These are phyloP conservation scores for Sebastes hubbsi DNA, from an alignment of 2,797 vertebrate genomes.

Conservation along the genomic window DNA sequence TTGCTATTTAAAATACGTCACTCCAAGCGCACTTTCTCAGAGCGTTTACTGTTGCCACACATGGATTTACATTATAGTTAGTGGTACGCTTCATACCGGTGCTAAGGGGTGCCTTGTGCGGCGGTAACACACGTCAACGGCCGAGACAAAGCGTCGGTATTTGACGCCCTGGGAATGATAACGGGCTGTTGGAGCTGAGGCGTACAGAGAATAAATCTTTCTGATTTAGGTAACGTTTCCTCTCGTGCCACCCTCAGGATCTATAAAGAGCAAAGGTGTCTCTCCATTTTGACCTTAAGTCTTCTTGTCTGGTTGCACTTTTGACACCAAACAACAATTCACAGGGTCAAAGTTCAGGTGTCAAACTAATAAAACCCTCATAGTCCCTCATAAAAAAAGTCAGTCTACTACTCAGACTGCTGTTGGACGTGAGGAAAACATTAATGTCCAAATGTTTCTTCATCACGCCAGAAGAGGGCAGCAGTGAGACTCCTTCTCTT, in stretches of 20 bases:
- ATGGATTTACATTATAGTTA: too few relatives aligned
- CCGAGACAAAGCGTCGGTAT: too few relatives aligned
- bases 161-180: too few relatives aligned
- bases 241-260: not conserved
- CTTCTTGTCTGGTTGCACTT: not conserved
- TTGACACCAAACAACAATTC: not conserved
- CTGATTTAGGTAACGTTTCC: not conserved
- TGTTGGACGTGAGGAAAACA: not conserved
- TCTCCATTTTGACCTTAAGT: not conserved
- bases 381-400: not conserved
- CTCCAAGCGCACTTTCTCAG: too few relatives aligned
- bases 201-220: not conserved
- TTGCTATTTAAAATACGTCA: too few relatives aligned
- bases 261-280: not conserved
- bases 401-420: not conserved
- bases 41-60: too few relatives aligned
- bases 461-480: not conserved
- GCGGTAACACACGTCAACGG: too few relatives aligned
- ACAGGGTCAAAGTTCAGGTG: conserved; percentile 15
- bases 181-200: too few relatives aligned
- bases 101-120: too few relatives aligned
- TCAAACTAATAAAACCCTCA: not conserved
- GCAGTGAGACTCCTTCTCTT: not conserved
- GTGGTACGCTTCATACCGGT: too few relatives aligned
- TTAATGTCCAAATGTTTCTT: not conserved